Evolutionary conservation across 2,888 invertebrate genomes (phyloP).

Genomic region (Pemphredon lugubris): DNA sequence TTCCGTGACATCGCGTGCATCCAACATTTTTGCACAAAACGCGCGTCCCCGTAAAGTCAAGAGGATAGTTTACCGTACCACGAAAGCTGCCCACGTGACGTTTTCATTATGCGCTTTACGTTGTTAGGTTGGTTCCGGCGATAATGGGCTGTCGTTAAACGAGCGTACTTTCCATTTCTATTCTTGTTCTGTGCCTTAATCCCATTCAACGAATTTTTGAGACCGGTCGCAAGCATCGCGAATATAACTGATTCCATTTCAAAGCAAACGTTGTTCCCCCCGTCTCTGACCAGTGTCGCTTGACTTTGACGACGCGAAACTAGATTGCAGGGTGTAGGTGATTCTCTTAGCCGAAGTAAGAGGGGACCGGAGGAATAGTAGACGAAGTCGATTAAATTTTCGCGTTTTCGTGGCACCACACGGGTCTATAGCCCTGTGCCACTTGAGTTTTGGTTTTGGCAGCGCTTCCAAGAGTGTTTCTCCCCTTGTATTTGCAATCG

Average conservation of each 20-base stretch:
- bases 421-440: conserved; percentile 58
- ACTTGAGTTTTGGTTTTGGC: conserved; percentile 78
- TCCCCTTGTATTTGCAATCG: conserved; percentile 75
- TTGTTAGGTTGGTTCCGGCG: no score
- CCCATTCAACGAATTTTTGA: neutral
- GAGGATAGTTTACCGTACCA: conserved; percentile 4
- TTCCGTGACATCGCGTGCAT: conserved; percentile 56
- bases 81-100: conserved; percentile 25
- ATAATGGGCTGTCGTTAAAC: no score
- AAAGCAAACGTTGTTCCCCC: neutral
- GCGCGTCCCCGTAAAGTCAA: conserved; percentile 24
- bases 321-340: no score
- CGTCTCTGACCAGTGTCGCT: no score
- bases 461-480: conserved; percentile 73
- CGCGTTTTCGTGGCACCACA: conserved; percentile 64
- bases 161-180: no score
- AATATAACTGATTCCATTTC: no score
- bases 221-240: no score
- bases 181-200: neutral
- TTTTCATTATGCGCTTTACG: conserved; percentile 16
- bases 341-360: conserved; percentile 3
- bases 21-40: conserved; percentile 37
- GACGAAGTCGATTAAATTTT: conserved; percentile 70
- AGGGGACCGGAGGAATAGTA: conserved; percentile 41
- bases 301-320: no score